Conservation (phyloP, 2,888 invertebrate species). For the Odontocerum albicorne region DNA sequence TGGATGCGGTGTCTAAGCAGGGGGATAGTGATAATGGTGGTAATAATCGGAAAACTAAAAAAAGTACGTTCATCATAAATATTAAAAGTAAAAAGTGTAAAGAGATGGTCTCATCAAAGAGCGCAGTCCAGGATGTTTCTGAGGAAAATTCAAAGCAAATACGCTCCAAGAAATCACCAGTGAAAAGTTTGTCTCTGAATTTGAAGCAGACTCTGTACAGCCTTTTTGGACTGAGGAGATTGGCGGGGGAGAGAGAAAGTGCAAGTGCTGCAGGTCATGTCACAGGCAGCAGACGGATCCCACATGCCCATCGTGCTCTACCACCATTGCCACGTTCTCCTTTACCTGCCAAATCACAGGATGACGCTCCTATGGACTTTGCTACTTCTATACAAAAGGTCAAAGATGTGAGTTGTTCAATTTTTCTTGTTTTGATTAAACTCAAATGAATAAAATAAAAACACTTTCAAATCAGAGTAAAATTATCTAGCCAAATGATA, state of each 20-base stretch:
- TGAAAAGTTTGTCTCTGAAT: slow-evolving; percentile 69
- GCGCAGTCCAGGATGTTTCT: slow-evolving; percentile 38
- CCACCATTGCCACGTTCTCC: slow-evolving; percentile 51
- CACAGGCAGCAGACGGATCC: background rate
- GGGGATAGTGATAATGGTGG: slow-evolving; percentile 50
- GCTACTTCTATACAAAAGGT: slow-evolving; percentile 91
- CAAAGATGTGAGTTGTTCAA: slow-evolving; percentile 75
- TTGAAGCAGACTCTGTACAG: slow-evolving; percentile 85
- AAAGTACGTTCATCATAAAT: slow-evolving; percentile 61
- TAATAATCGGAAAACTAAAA: slow-evolving; percentile 52
- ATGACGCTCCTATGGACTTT: slow-evolving; percentile 73
- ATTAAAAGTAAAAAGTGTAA: slow-evolving; percentile 60
- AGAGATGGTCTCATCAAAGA: slow-evolving; percentile 28
- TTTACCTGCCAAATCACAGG: slow-evolving; percentile 29
- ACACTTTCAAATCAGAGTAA: too few relatives aligned
- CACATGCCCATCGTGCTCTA: slow-evolving; percentile 46
- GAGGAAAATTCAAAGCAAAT: slow-evolving; percentile 47
- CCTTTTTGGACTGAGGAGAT: slow-evolving; percentile 70
- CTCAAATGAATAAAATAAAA: too few relatives aligned
- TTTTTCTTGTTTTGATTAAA: slow-evolving; percentile 8
- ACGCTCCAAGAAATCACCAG: slow-evolving; percentile 66
- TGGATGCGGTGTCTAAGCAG: slow-evolving; percentile 51
- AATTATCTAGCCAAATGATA: too few relatives aligned
- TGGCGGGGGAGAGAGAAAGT: slow-evolving; percentile 40
- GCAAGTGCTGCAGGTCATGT: slow-evolving; percentile 37